Percentiles rank a stretch among this genome's conserved stretches.
Evolutionary conservation across 2,113 vertebrate species (phyloP).

Genomic region (Lepisosteus oculatus): DNA sequence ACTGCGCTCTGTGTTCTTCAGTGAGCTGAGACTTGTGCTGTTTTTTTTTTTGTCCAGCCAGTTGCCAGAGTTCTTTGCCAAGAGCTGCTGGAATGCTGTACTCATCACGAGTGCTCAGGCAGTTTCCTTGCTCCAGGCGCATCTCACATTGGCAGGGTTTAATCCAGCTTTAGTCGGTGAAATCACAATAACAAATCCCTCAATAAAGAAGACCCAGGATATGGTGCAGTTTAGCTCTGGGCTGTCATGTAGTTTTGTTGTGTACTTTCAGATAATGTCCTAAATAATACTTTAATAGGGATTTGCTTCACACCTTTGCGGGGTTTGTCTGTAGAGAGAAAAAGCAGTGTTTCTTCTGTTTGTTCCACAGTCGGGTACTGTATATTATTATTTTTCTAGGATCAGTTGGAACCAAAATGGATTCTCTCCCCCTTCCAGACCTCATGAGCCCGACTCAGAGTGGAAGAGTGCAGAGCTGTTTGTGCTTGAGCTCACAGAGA

Average conservation of each 20-base stretch:
- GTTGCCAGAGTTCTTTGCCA: not conserved
- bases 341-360: too few species aligned
- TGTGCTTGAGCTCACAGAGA: too few species aligned
- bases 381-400: too few species aligned
- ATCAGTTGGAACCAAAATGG: too few species aligned
- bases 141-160: not conserved
- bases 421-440: too few species aligned
- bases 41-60: not conserved
- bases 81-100: not conserved
- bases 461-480: too few species aligned
- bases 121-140: not conserved
- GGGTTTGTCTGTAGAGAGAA: too few species aligned
- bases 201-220: too few species aligned
- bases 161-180: not conserved
- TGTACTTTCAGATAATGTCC: not conserved
- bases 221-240: too few species aligned
- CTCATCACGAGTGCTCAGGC: not conserved
- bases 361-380: too few species aligned
- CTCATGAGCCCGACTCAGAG: too few species aligned
- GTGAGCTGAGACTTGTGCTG: not conserved
- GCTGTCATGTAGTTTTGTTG: too few species aligned
- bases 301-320: not conserved
- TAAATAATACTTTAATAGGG: not conserved
- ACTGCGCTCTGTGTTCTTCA: not conserved
- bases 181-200: constrained; percentile 4